A percentile compares a stretch with the other conserved stretches of the same genome.
Conservation (phyloP, 2,797 vertebrate species). For the Periophthalmus magnuspinnatus region DNA sequence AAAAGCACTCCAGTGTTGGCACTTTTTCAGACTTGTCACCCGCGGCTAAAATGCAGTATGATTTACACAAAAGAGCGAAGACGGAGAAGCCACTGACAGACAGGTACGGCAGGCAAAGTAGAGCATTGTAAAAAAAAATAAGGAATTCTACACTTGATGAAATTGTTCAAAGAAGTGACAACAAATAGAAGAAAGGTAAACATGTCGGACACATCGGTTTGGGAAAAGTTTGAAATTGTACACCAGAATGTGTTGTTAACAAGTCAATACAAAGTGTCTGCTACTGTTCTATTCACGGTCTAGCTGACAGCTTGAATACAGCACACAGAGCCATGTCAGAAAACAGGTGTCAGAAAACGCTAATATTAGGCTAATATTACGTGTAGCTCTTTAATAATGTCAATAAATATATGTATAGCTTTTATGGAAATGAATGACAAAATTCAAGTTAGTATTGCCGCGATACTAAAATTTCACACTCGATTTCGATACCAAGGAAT, state of each 20-base stretch:
- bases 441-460: background rate
- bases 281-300: slow-evolving; percentile 37
- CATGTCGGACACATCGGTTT: slow-evolving; percentile 20
- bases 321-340: background rate
- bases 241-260: slow-evolving; percentile 42
- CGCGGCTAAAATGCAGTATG: slow-evolving; percentile 32
- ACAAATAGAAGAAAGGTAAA: slow-evolving; percentile 22
- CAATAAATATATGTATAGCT: background rate
- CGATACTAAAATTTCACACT: background rate
- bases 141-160: slow-evolving; percentile 31
- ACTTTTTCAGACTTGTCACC: slow-evolving; percentile 39
- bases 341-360: background rate
- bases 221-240: slow-evolving; percentile 45
- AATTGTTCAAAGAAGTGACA: slow-evolving; percentile 31
- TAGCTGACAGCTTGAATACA: background rate
- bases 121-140: slow-evolving; percentile 18
- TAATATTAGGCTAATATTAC: background rate
- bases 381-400: background rate
- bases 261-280: slow-evolving; percentile 28
- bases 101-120: slow-evolving; percentile 21
- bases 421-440: background rate
- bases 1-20: slow-evolving; percentile 29
- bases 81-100: slow-evolving; percentile 15
- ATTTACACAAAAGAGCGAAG: slow-evolving; percentile 32
- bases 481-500: too few relatives aligned